phyloP scores from a whole-genome alignment of 1,140 invertebrate genomes.

The Oreohelix idahoensis region DNA sequence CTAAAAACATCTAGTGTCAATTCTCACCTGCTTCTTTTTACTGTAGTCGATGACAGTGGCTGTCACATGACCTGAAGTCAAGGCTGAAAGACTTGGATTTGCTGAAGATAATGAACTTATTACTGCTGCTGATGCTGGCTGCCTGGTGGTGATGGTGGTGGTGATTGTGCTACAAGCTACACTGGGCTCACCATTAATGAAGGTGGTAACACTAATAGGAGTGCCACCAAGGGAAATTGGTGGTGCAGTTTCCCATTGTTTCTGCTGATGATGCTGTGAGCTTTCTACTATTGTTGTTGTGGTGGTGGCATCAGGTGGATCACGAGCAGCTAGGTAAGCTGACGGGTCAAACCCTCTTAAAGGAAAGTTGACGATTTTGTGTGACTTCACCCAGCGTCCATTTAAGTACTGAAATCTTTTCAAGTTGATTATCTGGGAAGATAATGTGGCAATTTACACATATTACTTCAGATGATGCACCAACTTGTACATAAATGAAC shows the following conservation, averaged over 20 bases:
- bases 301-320: not conserved
- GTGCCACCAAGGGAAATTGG: not conserved
- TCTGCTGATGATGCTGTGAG: not conserved
- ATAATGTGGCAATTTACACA: too few species aligned
- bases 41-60: not conserved
- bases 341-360: slow-evolving; percentile 85
- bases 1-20: too few species aligned
- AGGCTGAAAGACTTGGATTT: slow-evolving; percentile 10
- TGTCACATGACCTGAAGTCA: not conserved
- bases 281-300: not conserved
- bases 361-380: slow-evolving; percentile 91
- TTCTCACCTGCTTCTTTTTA: slow-evolving; percentile 4
- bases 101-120: not conserved
- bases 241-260: not conserved
- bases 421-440: slow-evolving; percentile 85
- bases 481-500: too few species aligned
- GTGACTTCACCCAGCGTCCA: slow-evolving; percentile 92
- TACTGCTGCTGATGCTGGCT: not conserved
- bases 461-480: too few species aligned
- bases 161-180: too few species aligned
- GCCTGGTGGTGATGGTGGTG: not conserved
- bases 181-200: not conserved
- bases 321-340: slow-evolving; percentile 62
- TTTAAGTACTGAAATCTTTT: slow-evolving; percentile 92
- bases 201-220: not conserved